These are phyloP conservation scores for Indicator indicator DNA, from an alignment of 2,113 vertebrate genomes.

Conservation along the genomic window DNA sequence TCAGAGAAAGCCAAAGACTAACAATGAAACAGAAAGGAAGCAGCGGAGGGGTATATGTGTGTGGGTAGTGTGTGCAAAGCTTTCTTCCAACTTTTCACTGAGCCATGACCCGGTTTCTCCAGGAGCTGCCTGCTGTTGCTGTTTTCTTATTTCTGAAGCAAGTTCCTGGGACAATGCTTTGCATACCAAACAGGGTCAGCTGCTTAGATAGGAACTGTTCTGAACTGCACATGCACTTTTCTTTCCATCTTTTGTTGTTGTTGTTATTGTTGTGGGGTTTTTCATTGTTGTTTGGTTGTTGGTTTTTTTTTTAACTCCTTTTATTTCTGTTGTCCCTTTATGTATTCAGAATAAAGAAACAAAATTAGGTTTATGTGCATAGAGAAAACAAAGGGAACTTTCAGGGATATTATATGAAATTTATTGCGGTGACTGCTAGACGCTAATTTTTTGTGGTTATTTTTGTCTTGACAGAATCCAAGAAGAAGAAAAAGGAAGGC, in stretches of 20 bases:
- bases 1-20: neutral
- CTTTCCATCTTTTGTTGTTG: neutral
- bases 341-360: neutral
- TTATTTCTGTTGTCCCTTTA: neutral
- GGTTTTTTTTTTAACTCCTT: neutral
- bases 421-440: neutral
- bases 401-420: neutral
- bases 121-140: conserved; percentile 54
- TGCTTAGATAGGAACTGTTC: neutral
- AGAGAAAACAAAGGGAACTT: neutral
- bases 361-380: neutral
- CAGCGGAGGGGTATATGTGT: neutral
- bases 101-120: conserved; percentile 43
- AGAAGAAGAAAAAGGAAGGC: conserved; percentile 88
- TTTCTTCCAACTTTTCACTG: conserved; percentile 11
- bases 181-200: conserved; percentile 27
- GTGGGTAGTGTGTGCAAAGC: neutral
- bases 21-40: conserved; percentile 1
- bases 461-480: conserved; percentile 76
- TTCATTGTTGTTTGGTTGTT: neutral
- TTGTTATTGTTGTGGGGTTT: neutral
- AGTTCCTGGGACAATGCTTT: conserved; percentile 45
- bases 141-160: conserved; percentile 41
- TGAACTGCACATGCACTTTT: neutral
- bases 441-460: neutral